Evolutionary conservation across 2,113 vertebrate species (phyloP).

Genomic region (Laticauda colubrina): DNA sequence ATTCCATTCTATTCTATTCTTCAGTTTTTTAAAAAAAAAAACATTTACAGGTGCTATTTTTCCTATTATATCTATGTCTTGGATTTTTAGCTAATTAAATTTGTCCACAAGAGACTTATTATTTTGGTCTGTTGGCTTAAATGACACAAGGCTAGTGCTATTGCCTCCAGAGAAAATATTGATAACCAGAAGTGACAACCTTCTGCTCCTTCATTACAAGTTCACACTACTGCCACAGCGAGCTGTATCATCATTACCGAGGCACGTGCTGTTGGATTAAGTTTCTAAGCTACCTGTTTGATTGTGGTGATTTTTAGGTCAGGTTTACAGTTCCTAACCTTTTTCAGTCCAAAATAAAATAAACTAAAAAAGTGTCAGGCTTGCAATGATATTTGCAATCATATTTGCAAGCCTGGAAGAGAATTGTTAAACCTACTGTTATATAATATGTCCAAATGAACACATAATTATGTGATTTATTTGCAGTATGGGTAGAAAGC

Average conservation of each 20-base stretch:
- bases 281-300: conserved; percentile 63
- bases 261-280: conserved; percentile 48
- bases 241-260: conserved; percentile 43
- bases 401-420: conserved; percentile 61
- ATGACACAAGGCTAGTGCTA: not conserved
- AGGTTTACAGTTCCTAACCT: conserved; percentile 50
- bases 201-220: conserved; percentile 29
- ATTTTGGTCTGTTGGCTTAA: not conserved
- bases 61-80: not conserved
- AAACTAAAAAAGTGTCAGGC: conserved; percentile 43
- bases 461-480: conserved; percentile 64
- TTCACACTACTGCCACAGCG: conserved; percentile 33
- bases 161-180: conserved; percentile 31
- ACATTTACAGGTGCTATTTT: not conserved
- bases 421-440: conserved; percentile 74
- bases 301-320: conserved; percentile 61
- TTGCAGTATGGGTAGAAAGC: conserved; percentile 60
- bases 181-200: conserved; percentile 57
- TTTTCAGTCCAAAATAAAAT: conserved; percentile 60
- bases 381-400: conserved; percentile 64
- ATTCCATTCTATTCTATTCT: not conserved
- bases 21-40: not conserved
- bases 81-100: not conserved
- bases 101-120: conserved; percentile 6
- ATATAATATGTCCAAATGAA: conserved; percentile 72